Percentiles rank a stretch among this genome's conserved stretches.
Conservation (phyloP, 2,888 invertebrate species). For the Pollenia amentaria region DNA sequence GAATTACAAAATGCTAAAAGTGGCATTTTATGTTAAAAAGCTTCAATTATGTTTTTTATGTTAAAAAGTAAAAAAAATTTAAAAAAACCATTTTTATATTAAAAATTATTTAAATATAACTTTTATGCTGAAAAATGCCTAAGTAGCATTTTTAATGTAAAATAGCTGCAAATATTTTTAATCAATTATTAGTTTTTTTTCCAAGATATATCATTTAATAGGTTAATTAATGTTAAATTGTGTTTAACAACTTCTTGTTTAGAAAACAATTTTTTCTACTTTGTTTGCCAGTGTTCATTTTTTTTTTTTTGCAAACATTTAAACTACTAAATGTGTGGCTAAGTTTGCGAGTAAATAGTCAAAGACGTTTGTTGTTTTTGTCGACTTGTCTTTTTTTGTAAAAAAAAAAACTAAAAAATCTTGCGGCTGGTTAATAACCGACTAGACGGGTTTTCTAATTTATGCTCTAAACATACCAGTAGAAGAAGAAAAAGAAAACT, state of each 20-base stretch:
- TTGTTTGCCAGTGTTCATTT: slow-evolving; percentile 37
- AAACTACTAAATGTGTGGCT: slow-evolving; percentile 33
- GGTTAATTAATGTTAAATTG: slow-evolving; percentile 50
- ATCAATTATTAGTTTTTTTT: neutral
- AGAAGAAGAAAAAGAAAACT: slow-evolving; percentile 25
- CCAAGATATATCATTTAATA: slow-evolving; percentile 19
- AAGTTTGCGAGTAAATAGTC: slow-evolving; percentile 12
- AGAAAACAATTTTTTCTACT: neutral
- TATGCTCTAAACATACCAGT: slow-evolving; percentile 17
- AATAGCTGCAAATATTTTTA: too few relatives aligned
- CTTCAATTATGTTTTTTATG: too few relatives aligned
- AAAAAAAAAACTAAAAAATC: neutral
- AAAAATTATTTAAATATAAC: neutral
- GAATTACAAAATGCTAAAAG: too few relatives aligned
- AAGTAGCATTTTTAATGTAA: too few relatives aligned
- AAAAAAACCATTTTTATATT: too few relatives aligned
- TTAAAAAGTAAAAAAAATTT: too few relatives aligned
- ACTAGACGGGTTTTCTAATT: slow-evolving; percentile 59
- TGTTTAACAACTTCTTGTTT: slow-evolving; percentile 41
- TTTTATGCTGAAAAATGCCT: neutral
- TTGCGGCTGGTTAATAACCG: slow-evolving; percentile 46
- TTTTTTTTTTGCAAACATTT: slow-evolving; percentile 9
- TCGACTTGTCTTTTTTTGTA: neutral
- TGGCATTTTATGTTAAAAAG: too few relatives aligned
- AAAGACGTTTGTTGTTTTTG: slow-evolving; percentile 9